Percentiles rank a stretch among this genome's conserved stretches.
Evolutionary conservation across 2,797 vertebrate species (phyloP).

Genomic region (Amphiprion clarkii): DNA sequence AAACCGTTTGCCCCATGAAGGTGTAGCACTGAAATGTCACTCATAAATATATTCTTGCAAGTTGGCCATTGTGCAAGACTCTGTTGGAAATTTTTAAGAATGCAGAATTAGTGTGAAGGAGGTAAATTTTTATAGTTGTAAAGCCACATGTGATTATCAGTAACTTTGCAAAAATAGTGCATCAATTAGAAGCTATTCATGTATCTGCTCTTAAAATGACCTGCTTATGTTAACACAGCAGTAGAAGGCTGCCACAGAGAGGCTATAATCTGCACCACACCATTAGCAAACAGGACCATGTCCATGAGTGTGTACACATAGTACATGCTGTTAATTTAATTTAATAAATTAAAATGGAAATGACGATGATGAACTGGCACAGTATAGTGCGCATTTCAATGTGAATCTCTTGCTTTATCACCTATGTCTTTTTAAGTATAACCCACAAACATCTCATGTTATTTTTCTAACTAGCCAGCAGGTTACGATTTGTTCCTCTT

Average conservation of each 20-base stretch:
- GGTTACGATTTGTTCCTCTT: neutral
- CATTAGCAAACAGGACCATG: slow-evolving; percentile 32
- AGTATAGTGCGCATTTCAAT: neutral
- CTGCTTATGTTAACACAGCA: neutral
- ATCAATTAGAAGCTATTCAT: neutral
- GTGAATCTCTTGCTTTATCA: neutral
- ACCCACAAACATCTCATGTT: neutral
- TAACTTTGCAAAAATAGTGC: neutral
- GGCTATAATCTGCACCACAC: slow-evolving; percentile 20
- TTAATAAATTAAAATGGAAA: neutral
- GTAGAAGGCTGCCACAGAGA: neutral
- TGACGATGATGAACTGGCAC: neutral
- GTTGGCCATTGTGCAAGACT: too few relatives aligned
- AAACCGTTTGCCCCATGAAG: too few relatives aligned
- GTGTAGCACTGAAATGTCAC: too few relatives aligned
- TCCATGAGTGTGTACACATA: neutral
- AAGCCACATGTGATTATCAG: neutral
- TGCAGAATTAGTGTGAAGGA: too few relatives aligned
- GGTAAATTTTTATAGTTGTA: neutral
- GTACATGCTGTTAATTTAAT: neutral
- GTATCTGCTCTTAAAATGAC: neutral
- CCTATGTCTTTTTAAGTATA: neutral
- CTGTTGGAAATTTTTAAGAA: too few relatives aligned
- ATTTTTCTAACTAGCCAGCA: neutral
- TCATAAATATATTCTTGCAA: too few relatives aligned